phyloP scores from a whole-genome alignment of 2,113 vertebrate genomes.

The Dolichotis patagonum region DNA sequence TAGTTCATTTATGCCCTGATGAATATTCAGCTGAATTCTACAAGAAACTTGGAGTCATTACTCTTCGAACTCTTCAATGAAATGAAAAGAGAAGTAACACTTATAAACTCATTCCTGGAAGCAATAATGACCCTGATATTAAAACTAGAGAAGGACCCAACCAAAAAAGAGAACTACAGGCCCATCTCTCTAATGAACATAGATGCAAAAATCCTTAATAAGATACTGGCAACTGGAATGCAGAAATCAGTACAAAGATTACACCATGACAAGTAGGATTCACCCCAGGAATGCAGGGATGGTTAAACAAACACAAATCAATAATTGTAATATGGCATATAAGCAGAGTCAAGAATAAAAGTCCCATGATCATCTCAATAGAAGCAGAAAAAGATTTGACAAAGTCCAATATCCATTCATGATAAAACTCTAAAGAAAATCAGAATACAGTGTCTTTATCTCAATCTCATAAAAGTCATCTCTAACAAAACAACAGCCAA shows the following conservation, averaged over 20 bases:
- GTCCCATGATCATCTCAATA: not conserved
- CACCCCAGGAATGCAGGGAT: not conserved
- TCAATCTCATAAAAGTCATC: not conserved
- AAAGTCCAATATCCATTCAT: not conserved
- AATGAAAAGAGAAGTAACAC: not conserved
- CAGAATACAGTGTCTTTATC: not conserved
- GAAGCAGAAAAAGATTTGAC: not conserved
- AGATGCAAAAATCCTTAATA: not conserved
- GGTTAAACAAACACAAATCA: not conserved
- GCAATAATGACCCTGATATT: not conserved
- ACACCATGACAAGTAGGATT: not conserved
- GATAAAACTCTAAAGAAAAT: not conserved
- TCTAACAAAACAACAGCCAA: not conserved
- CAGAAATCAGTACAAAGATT: not conserved
- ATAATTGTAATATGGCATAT: not conserved
- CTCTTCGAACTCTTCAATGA: not conserved
- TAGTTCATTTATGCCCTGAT: not conserved
- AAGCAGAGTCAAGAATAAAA: not conserved
- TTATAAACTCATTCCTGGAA: not conserved
- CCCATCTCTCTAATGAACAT: not conserved
- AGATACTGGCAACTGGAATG: not conserved
- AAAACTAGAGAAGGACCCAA: not conserved
- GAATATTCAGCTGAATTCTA: not conserved
- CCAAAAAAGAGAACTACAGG: not conserved
- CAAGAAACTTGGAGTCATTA: not conserved